phyloP scores from a whole-genome alignment of 2,888 invertebrate genomes.

The Eupithecia dodoneata region DNA sequence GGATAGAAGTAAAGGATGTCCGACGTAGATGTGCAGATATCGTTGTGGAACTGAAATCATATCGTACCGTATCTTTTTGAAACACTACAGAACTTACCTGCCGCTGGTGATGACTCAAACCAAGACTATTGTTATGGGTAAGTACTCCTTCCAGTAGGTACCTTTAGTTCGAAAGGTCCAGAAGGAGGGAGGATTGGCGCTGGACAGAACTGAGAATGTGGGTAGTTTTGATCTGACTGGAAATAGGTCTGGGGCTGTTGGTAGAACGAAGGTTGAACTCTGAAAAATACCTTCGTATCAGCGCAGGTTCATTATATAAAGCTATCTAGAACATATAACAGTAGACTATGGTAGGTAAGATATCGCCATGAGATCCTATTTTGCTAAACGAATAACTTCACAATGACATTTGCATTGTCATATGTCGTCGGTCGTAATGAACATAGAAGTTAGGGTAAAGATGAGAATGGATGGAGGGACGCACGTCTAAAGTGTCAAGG shows the following conservation, averaged over 20 bases:
- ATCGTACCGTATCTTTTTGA: background rate
- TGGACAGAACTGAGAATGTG: background rate
- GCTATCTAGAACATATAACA: background rate
- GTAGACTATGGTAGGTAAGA: background rate
- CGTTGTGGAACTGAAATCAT: conserved; percentile 73
- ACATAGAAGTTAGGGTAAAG: too few species aligned
- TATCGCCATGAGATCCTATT: background rate
- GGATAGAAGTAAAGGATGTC: conserved; percentile 74
- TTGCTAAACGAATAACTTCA: too few species aligned
- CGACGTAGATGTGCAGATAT: conserved; percentile 71
- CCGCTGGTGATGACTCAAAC: background rate
- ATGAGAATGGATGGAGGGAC: too few species aligned
- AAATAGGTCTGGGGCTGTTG: background rate
- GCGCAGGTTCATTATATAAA: background rate
- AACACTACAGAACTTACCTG: background rate
- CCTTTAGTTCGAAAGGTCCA: conserved; percentile 11
- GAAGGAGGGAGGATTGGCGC: background rate
- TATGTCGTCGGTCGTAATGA: too few species aligned
- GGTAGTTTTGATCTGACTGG: background rate
- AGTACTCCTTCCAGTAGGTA: background rate
- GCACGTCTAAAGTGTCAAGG: too few species aligned
- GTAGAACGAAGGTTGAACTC: background rate
- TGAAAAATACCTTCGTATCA: background rate
- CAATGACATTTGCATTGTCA: too few species aligned
- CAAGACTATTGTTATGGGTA: background rate